Conservation (phyloP, 1,140 invertebrate genomes). For the Orchesella cincta region DNA sequence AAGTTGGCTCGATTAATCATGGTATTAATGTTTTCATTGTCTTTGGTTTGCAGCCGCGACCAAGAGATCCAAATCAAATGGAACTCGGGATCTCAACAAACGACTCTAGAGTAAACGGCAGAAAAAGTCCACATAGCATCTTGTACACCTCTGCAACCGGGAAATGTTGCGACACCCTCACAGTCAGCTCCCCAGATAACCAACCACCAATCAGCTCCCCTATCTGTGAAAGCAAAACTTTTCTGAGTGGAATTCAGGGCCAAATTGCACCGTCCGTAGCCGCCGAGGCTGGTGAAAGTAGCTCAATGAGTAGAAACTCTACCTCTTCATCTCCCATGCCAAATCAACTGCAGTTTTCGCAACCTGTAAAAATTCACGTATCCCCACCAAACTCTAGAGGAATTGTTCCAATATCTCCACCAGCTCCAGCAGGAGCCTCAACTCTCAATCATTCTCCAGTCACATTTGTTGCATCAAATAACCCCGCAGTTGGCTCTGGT, state of each 20-base stretch:
- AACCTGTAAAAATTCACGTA: not conserved
- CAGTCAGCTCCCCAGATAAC: slow-evolving; percentile 44
- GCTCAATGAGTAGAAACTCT: not conserved
- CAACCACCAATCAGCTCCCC: slow-evolving; percentile 33
- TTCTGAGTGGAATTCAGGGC: not conserved
- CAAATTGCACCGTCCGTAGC: not conserved
- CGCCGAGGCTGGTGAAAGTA: not conserved
- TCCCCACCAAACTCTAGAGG: not conserved
- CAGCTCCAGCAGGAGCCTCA: not conserved
- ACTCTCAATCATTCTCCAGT: not conserved
- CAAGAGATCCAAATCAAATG: slow-evolving; percentile 41
- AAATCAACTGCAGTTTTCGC: not conserved
- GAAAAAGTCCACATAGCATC: slow-evolving; percentile 35
- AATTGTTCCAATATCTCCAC: slow-evolving; percentile 2
- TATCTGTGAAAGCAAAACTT: slow-evolving; percentile 30
- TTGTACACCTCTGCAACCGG: slow-evolving; percentile 41
- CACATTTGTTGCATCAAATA: not conserved
- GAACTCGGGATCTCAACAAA: slow-evolving; percentile 43
- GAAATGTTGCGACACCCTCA: slow-evolving; percentile 42
- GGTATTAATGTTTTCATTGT: slow-evolving; percentile 1
- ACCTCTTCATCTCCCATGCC: not conserved
- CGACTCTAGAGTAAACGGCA: slow-evolving; percentile 48
- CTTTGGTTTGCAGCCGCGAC: slow-evolving; percentile 42
- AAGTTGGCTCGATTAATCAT: too few species aligned
- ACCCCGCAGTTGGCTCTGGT: not conserved